These are phyloP conservation scores for Andricus grossulariae DNA, from an alignment of 1,140 invertebrate genomes.

Conservation along the genomic window DNA sequence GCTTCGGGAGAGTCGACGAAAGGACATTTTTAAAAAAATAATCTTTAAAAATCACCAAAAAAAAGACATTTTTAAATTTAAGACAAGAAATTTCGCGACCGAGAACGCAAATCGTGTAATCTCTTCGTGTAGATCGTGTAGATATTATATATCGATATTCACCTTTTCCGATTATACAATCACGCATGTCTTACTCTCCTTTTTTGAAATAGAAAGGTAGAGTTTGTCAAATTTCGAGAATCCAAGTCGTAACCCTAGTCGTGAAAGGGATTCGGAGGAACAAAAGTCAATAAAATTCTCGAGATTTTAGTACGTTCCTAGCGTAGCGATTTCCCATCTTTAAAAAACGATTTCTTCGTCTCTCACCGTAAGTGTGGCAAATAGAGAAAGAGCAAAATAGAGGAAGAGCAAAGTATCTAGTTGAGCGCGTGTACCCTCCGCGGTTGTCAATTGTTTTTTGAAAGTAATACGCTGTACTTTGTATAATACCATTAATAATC, in stretches of 20 bases:
- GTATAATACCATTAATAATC: constrained; percentile 64
- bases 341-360: constrained; percentile 31
- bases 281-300: constrained; percentile 21
- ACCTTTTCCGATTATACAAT: constrained; percentile 17
- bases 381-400: constrained; percentile 22
- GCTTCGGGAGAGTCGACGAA: constrained; percentile 1
- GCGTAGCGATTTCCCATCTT: constrained; percentile 23
- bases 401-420: constrained; percentile 47
- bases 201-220: neutral
- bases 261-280: constrained; percentile 1
- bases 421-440: constrained; percentile 62
- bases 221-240: neutral
- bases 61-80: neutral
- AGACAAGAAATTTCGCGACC: neutral
- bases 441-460: constrained; percentile 76
- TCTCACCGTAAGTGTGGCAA: constrained; percentile 26
- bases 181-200: constrained; percentile 14
- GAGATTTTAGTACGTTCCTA: constrained; percentile 29
- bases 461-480: constrained; percentile 73
- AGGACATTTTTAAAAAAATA: neutral
- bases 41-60: neutral
- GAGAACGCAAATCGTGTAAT: neutral
- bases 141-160: neutral
- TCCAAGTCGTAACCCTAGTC: neutral
- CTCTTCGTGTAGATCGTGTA: neutral